Conservation (phyloP, 2,888 invertebrate species). For the Metalampra italica region DNA sequence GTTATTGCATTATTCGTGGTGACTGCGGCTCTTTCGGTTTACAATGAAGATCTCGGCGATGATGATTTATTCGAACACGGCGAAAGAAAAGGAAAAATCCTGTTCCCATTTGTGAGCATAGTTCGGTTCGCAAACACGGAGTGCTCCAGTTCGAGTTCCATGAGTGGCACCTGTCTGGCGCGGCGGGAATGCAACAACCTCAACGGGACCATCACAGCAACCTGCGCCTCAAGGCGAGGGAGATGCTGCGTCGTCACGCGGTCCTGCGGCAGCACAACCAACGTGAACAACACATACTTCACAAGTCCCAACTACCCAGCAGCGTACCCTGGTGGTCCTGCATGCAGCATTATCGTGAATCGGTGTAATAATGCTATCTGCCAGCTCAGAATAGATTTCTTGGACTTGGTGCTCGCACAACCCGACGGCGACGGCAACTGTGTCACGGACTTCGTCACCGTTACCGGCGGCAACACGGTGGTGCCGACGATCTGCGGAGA, state of each 20-base stretch:
- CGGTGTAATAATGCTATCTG: constrained; percentile 84
- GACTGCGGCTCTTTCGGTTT: constrained; percentile 40
- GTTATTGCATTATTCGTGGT: constrained; percentile 36
- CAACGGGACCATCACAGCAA: constrained; percentile 84
- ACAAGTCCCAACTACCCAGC: constrained; percentile 87
- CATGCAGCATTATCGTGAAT: constrained; percentile 85
- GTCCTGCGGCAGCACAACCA: constrained; percentile 84
- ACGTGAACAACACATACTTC: constrained; percentile 91
- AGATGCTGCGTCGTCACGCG: constrained; percentile 88
- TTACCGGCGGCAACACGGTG: constrained; percentile 83
- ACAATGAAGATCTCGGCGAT: constrained; percentile 27
- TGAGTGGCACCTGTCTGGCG: constrained; percentile 88
- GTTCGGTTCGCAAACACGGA: constrained; percentile 87
- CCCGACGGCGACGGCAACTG: constrained; percentile 87
- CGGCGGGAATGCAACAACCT: constrained; percentile 84
- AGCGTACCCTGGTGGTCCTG: constrained; percentile 82
- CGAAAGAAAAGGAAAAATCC: constrained; percentile 51
- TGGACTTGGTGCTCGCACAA: constrained; percentile 84
- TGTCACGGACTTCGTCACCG: constrained; percentile 82
- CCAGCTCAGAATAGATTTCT: constrained; percentile 87
- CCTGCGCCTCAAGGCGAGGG: constrained; percentile 86
- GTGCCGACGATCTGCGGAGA: constrained; percentile 88
- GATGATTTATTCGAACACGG: constrained; percentile 18
- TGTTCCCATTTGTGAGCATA: constrained; percentile 85
- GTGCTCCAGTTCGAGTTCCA: constrained; percentile 81